Conservation (phyloP, 2,888 invertebrate genomes). For the Epiblema foenella region DNA sequence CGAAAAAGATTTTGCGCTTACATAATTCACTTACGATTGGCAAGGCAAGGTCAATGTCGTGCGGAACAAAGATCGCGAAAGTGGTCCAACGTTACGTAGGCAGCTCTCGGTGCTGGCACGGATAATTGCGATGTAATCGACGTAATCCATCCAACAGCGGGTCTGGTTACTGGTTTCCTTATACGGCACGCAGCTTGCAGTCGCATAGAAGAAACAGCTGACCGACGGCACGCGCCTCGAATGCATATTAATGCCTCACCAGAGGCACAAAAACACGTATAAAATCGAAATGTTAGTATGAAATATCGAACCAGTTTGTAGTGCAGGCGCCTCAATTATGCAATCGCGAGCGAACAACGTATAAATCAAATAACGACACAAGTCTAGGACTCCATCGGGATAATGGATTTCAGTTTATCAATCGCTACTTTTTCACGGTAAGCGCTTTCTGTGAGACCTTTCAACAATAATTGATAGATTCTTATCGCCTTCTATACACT, state of each 20-base stretch:
- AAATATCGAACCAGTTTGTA: constrained; percentile 71
- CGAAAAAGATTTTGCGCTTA: constrained; percentile 70
- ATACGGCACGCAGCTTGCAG: constrained; percentile 80
- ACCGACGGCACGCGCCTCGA: constrained; percentile 79
- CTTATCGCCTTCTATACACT: constrained; percentile 47
- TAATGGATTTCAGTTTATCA: constrained; percentile 61
- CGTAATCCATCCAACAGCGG: constrained; percentile 77
- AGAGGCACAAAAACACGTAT: constrained; percentile 73
- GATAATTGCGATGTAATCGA: constrained; percentile 83
- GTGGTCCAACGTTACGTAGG: constrained; percentile 74
- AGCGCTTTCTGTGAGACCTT: constrained; percentile 44
- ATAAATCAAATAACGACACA: constrained; percentile 60
- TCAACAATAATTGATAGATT: constrained; percentile 52
- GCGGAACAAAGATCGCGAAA: constrained; percentile 81
- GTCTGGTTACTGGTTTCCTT: constrained; percentile 72
- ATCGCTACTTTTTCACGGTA: constrained; percentile 50
- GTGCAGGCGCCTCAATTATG: constrained; percentile 74
- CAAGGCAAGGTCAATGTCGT: constrained; percentile 80
- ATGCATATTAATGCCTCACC: constrained; percentile 80
- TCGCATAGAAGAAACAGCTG: constrained; percentile 82
- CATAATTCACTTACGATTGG: constrained; percentile 57
- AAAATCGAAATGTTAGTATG: constrained; percentile 75
- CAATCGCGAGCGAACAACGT: constrained; percentile 61
- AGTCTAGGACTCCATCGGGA: constrained; percentile 52
- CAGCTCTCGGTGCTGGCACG: constrained; percentile 62